These are phyloP conservation scores for Pristionchus japonicus DNA, from an alignment of 2,888 invertebrate species.

Conservation along the genomic window DNA sequence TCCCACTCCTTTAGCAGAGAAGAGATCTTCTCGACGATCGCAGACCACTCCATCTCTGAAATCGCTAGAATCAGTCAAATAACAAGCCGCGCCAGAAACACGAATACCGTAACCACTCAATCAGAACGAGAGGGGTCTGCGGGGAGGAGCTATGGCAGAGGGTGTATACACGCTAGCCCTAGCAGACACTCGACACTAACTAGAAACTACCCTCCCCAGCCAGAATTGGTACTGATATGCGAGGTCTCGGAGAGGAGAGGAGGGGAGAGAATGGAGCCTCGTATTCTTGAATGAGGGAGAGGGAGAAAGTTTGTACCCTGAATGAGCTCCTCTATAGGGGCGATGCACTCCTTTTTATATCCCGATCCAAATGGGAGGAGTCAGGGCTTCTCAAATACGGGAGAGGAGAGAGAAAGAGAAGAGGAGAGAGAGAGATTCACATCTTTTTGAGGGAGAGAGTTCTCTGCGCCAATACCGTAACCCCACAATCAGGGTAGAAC, in stretches of 20 bases:
- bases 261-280: background rate
- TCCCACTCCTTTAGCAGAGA: no score
- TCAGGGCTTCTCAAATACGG: background rate
- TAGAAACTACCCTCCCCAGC: background rate
- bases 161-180: no score
- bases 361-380: background rate
- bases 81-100: no score
- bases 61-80: no score
- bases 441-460: background rate
- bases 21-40: background rate
- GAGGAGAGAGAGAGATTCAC: background rate
- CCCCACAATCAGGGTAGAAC: background rate
- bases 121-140: background rate
- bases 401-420: background rate
- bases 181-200: no score
- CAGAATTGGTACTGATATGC: background rate
- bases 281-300: background rate
- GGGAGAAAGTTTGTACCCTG: no score
- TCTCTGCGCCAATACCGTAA: background rate
- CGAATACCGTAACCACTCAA: background rate
- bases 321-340: background rate
- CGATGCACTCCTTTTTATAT: background rate
- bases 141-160: background rate
- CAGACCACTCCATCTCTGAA: background rate
- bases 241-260: background rate